These are phyloP conservation scores for Capitulum mitella DNA, from an alignment of 2,888 invertebrate species.

Conservation along the genomic window DNA sequence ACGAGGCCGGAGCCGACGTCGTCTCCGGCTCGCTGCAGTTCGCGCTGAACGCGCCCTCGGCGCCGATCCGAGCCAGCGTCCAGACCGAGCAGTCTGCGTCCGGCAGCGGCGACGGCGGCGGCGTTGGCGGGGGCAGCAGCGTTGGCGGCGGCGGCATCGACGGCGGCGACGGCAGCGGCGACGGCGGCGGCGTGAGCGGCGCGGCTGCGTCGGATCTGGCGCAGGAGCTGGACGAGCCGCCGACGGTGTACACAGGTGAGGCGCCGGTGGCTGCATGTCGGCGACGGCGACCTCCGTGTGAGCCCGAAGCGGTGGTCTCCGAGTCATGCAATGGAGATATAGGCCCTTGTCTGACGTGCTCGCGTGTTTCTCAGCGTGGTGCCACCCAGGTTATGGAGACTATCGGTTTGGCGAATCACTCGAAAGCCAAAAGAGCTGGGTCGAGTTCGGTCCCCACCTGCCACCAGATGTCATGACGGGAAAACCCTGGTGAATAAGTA, in stretches of 20 bases:
- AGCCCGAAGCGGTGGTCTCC: too few relatives aligned
- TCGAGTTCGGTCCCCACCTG: too few relatives aligned
- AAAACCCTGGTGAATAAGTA: too few relatives aligned
- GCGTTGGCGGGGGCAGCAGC: background rate
- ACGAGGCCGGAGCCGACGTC: background rate
- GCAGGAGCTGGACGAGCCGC: background rate
- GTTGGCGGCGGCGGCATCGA: too few relatives aligned
- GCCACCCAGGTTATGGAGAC: too few relatives aligned
- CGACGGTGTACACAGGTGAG: background rate
- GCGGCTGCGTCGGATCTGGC: background rate
- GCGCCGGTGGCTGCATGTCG: background rate
- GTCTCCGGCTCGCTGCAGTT: constrained; percentile 17
- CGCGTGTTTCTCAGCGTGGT: too few relatives aligned
- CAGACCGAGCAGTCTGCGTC: background rate
- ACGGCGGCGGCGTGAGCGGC: background rate
- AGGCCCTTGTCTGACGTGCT: too few relatives aligned
- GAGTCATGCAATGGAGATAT: too few relatives aligned
- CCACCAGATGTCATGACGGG: too few relatives aligned
- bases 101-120: background rate
- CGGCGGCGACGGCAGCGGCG: background rate
- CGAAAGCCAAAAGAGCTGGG: too few relatives aligned
- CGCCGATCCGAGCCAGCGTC: background rate
- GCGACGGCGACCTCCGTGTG: background rate
- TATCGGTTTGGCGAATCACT: background rate
- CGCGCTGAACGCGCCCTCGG: background rate